Evolutionary conservation across 2,113 vertebrate species (phyloP).

Genomic region (Turnix velox): DNA sequence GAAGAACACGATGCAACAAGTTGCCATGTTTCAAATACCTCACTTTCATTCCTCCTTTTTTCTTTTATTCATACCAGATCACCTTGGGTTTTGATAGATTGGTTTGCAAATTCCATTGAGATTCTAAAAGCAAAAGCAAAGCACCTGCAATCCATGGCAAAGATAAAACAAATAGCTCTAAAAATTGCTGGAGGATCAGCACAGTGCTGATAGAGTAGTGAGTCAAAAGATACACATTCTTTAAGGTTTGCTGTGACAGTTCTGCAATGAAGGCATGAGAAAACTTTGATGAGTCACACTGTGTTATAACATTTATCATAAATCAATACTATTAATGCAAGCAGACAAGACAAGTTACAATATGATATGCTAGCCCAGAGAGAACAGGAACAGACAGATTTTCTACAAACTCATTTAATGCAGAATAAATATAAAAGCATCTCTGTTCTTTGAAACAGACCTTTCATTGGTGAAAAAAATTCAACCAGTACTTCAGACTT

Average conservation of each 20-base stretch:
- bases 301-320: conserved; percentile 11
- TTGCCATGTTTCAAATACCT: background rate
- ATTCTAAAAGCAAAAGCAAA: background rate
- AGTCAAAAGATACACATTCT: background rate
- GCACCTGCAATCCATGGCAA: background rate
- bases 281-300: background rate
- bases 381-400: conserved; percentile 32
- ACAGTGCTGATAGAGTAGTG: background rate
- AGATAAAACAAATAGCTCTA: conserved; percentile 2
- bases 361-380: background rate
- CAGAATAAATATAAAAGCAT: conserved; percentile 28
- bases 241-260: background rate
- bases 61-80: background rate
- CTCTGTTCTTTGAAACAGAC: background rate
- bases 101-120: background rate
- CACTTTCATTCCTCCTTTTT: background rate
- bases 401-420: conserved; percentile 4
- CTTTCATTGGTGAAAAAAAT: background rate
- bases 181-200: background rate
- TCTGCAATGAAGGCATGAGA: conserved; percentile 1
- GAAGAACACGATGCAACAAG: background rate
- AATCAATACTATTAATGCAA: background rate
- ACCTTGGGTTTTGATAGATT: background rate
- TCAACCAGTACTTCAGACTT: background rate
- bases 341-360: conserved; percentile 7